Conservation (phyloP, 2,113 vertebrate species). For the Benitochromis conjunctus region DNA sequence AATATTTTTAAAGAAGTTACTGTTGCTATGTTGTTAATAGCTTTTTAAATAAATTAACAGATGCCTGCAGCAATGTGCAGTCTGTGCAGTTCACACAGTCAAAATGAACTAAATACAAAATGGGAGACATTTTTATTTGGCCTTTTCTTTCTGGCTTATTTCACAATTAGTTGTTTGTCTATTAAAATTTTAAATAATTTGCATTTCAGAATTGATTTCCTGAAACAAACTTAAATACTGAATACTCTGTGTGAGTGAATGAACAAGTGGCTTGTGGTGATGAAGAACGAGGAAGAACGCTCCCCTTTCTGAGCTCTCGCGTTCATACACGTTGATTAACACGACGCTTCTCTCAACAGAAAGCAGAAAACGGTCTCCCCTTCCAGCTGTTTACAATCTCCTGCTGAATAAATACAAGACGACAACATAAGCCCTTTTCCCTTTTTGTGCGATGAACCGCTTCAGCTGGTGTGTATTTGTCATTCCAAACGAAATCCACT, state of each 20-base stretch:
- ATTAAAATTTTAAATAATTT: not conserved
- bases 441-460: not conserved
- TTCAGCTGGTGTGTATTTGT: not conserved
- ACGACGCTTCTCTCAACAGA: not conserved
- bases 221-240: not conserved
- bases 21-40: not conserved
- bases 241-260: not conserved
- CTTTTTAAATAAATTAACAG: not conserved
- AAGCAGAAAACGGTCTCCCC: not conserved
- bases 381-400: not conserved
- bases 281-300: not conserved
- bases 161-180: not conserved
- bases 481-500: not conserved
- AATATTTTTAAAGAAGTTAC: not conserved
- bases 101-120: not conserved
- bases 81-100: not conserved
- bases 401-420: not conserved
- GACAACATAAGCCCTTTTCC: not conserved
- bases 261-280: not conserved
- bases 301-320: accelerated
- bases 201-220: not conserved
- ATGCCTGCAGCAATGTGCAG: not conserved
- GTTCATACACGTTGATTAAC: not conserved
- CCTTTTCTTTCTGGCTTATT: not conserved
- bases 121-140: not conserved